Evolutionary conservation across 1,140 invertebrate species (phyloP).

Genomic region (Camponotus pennsylvanicus): DNA sequence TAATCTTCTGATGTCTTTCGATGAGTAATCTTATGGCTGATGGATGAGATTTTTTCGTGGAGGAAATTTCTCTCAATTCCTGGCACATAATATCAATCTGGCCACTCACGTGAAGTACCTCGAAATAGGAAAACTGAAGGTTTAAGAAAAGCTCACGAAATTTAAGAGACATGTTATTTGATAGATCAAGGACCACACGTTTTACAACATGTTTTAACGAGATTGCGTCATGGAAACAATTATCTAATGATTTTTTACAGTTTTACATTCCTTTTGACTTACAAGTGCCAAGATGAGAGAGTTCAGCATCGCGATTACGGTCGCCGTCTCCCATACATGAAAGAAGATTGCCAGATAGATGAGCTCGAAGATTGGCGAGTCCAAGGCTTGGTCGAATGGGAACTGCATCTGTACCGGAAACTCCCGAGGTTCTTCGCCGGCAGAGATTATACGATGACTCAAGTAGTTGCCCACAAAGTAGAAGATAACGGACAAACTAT

Average conservation of each 20-base stretch:
- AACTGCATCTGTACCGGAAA: conserved; percentile 54
- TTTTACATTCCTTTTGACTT: conserved; percentile 9
- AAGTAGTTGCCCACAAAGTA: conserved; percentile 1
- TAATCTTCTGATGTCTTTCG: conserved; percentile 36
- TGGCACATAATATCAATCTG: conserved; percentile 43
- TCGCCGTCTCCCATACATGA: conserved; percentile 12
- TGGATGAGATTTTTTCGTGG: background rate
- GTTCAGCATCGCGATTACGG: conserved; percentile 47
- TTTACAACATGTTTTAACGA: background rate
- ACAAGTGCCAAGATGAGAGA: conserved; percentile 53
- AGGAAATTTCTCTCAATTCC: conserved; percentile 8
- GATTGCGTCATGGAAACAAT: background rate
- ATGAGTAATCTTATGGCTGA: background rate
- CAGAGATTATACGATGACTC: background rate
- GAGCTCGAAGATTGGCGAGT: conserved; percentile 57
- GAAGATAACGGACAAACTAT: background rate
- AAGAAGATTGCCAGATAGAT: conserved; percentile 18
- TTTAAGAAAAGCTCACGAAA: background rate
- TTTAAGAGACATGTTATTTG: background rate
- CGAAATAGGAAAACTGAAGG: background rate
- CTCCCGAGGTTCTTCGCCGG: background rate
- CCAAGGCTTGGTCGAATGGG: conserved; percentile 36
- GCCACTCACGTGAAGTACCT: conserved; percentile 22
- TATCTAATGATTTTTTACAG: background rate
- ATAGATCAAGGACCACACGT: background rate